phyloP scores from a whole-genome alignment of 2,797 vertebrate genomes.

The Gambelia wislizenii region DNA sequence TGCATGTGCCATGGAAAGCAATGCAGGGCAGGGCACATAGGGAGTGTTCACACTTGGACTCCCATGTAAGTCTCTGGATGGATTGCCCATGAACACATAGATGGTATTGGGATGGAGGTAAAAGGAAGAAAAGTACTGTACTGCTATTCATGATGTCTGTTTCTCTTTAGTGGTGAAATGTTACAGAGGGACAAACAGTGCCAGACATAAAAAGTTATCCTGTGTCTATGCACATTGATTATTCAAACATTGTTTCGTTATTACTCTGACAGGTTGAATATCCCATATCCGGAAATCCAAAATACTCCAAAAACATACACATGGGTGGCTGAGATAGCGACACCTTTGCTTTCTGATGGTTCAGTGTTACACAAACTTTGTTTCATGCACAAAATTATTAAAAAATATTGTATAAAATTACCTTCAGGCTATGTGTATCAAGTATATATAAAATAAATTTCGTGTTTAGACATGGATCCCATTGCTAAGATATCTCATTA shows the following conservation, averaged over 20 bases:
- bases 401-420: too few relatives aligned
- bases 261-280: too few relatives aligned
- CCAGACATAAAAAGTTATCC: background rate
- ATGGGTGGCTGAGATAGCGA: too few relatives aligned
- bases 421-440: too few relatives aligned
- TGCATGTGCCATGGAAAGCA: background rate
- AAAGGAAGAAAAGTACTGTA: background rate
- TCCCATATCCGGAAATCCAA: too few relatives aligned
- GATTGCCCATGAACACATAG: background rate
- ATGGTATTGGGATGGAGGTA: background rate
- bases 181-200: background rate
- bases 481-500: too few relatives aligned
- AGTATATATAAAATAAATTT: too few relatives aligned
- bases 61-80: background rate
- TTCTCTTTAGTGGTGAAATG: background rate
- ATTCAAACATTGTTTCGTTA: background rate
- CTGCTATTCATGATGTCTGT: background rate
- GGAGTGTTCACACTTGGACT: background rate
- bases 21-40: background rate
- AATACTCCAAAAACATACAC: too few relatives aligned
- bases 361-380: too few relatives aligned
- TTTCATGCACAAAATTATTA: too few relatives aligned
- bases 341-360: too few relatives aligned
- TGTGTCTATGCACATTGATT: background rate
- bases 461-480: too few relatives aligned